These are phyloP conservation scores for Belgica antarctica DNA, from an alignment of 2,888 invertebrate species.

Conservation along the genomic window DNA sequence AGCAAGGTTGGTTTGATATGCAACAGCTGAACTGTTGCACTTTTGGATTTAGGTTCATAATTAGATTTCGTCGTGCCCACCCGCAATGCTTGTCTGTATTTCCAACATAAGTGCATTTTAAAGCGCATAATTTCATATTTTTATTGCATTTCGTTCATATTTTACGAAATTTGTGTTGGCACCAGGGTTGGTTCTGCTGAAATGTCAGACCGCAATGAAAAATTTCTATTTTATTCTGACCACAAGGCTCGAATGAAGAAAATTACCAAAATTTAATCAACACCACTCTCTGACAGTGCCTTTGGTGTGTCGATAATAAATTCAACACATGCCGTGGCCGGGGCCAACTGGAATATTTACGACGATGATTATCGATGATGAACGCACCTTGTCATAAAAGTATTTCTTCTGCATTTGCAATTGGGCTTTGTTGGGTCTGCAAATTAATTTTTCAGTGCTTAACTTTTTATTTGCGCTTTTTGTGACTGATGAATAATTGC, in stretches of 20 bases:
- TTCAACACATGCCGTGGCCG: conserved; percentile 20
- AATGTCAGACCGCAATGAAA: too few species aligned
- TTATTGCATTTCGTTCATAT: background rate
- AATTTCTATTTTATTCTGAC: too few species aligned
- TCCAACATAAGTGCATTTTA: background rate
- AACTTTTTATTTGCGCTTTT: too few species aligned
- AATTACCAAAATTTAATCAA: too few species aligned
- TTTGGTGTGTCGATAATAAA: conserved; percentile 28
- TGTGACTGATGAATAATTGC: conserved; percentile 11
- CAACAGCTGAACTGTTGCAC: conserved; percentile 9
- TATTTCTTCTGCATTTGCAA: conserved; percentile 14
- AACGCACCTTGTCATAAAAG: conserved; percentile 10
- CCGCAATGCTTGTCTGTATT: conserved; percentile 23
- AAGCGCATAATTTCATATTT: conserved; percentile 15
- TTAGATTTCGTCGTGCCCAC: conserved; percentile 20
- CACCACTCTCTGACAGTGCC: too few species aligned
- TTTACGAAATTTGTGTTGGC: conserved; percentile 18
- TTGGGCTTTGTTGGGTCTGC: background rate
- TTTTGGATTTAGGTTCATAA: conserved; percentile 2
- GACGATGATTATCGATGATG: conserved; percentile 29
- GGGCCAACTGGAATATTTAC: background rate
- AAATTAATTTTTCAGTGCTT: conserved; percentile 21
- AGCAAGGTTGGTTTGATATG: background rate
- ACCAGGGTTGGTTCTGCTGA: too few species aligned
- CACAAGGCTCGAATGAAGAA: too few species aligned